These are phyloP conservation scores for Peribatodes rhomboidaria DNA, from an alignment of 2,888 invertebrate species.

Conservation along the genomic window DNA sequence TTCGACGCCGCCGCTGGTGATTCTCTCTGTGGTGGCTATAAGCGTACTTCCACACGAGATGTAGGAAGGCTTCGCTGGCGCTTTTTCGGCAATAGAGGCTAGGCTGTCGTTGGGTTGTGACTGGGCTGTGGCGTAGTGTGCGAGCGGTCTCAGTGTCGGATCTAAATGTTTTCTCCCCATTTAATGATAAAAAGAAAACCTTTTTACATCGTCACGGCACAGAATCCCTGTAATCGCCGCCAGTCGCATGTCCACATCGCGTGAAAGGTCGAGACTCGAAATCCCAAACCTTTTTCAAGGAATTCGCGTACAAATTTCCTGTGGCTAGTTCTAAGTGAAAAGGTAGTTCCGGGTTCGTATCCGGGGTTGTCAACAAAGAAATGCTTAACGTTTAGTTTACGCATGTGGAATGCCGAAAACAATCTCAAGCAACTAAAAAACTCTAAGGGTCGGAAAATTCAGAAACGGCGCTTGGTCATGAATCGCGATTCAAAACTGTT, in stretches of 20 bases:
- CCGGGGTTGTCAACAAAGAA: neutral
- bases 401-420: neutral
- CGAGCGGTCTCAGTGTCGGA: too few species aligned
- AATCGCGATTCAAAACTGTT: too few species aligned
- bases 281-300: slow-evolving; percentile 4
- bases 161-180: too few species aligned
- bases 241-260: slow-evolving; percentile 14
- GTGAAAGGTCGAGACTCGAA: slow-evolving; percentile 14
- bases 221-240: slow-evolving; percentile 1
- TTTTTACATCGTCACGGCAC: slow-evolving; percentile 2
- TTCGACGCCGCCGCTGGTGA: too few species aligned
- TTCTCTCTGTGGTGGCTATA: too few species aligned
- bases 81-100: too few species aligned
- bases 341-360: neutral
- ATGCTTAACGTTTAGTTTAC: neutral
- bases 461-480: too few species aligned
- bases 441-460: too few species aligned
- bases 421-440: neutral
- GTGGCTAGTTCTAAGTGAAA: neutral
- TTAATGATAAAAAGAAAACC: neutral
- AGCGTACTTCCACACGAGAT: too few species aligned
- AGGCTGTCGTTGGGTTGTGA: too few species aligned
- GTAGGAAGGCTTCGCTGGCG: too few species aligned
- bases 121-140: too few species aligned
- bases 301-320: slow-evolving; percentile 5